These are phyloP conservation scores for Eupsittula cactorum DNA, from an alignment of 2,113 vertebrate genomes.

Conservation along the genomic window DNA sequence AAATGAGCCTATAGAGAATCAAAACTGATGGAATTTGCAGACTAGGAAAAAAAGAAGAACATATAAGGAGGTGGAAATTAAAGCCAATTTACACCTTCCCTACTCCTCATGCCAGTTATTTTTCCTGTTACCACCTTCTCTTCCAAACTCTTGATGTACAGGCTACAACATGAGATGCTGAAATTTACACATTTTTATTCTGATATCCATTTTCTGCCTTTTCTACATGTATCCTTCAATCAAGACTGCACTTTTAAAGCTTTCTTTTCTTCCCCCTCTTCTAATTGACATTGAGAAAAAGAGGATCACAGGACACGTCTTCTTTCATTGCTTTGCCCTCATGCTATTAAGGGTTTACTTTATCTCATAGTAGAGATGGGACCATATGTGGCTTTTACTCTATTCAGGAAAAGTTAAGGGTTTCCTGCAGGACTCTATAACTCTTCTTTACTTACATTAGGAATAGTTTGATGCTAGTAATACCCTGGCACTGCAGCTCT, in stretches of 20 bases:
- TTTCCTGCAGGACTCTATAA: background rate
- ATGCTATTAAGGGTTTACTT: background rate
- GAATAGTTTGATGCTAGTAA: background rate
- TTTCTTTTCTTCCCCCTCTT: background rate
- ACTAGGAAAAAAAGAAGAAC: background rate
- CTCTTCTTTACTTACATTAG: background rate
- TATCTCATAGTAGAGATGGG: background rate
- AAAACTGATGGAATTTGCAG: background rate
- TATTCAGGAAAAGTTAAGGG: background rate
- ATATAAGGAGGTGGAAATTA: background rate
- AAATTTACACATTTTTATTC: background rate
- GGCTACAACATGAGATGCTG: background rate
- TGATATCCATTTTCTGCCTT: background rate
- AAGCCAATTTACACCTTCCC: background rate
- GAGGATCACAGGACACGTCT: background rate
- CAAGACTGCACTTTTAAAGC: background rate
- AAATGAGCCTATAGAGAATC: background rate
- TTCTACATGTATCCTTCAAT: background rate
- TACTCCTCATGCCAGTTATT: background rate
- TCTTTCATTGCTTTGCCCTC: background rate
- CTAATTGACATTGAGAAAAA: background rate
- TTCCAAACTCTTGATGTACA: background rate
- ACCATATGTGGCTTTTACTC: background rate
- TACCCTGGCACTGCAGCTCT: background rate
- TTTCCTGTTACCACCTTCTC: background rate